Conservation (phyloP, 2,888 invertebrate genomes). For the Meteorus colon region DNA sequence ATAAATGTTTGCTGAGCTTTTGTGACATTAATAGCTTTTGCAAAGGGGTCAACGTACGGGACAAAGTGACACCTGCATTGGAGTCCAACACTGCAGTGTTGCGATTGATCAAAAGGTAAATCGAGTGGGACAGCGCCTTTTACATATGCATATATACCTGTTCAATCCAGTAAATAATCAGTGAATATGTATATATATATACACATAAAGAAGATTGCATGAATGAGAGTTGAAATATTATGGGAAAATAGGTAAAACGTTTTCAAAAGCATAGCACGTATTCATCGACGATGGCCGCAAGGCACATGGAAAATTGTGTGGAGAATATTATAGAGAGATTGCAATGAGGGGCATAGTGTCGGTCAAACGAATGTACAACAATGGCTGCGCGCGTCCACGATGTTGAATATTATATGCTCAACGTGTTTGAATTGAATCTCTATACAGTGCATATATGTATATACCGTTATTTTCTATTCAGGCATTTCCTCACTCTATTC, state of each 20-base stretch:
- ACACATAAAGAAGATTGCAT: neutral
- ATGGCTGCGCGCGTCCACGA: constrained; percentile 18
- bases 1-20: neutral
- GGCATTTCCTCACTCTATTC: constrained; percentile 10
- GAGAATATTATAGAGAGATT: neutral
- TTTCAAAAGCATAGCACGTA: constrained; percentile 26
- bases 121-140: constrained; percentile 26
- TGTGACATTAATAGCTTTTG: neutral
- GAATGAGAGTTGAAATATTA: neutral
- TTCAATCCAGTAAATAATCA: constrained; percentile 25
- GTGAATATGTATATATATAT: constrained; percentile 12
- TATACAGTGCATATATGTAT: neutral
- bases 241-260: constrained; percentile 11
- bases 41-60: constrained; percentile 22
- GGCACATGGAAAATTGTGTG: constrained; percentile 27
- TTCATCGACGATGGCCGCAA: constrained; percentile 34
- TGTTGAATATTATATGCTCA: constrained; percentile 29
- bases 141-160: neutral
- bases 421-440: constrained; percentile 31
- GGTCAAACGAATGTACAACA: constrained; percentile 37
- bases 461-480: constrained; percentile 5
- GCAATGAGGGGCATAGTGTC: constrained; percentile 10
- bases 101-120: constrained; percentile 36
- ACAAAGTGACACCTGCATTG: constrained; percentile 35
- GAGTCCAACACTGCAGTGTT: constrained; percentile 3